Percentiles rank a stretch among this genome's conserved stretches.
Evolutionary conservation across 2,888 invertebrate species (phyloP).

Genomic region (Xestia ashworthii): DNA sequence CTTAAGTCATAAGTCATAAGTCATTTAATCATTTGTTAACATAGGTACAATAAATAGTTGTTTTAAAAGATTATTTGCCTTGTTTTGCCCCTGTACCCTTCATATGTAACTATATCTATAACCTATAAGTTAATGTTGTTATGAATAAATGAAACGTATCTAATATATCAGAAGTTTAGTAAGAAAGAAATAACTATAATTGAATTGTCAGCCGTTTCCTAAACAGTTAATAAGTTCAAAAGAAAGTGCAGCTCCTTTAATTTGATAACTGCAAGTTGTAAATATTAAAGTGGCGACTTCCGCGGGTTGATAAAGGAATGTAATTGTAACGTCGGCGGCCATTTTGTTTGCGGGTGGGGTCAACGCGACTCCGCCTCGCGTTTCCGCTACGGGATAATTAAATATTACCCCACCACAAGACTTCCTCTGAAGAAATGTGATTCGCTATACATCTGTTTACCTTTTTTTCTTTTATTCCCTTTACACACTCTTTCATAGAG

Average conservation of each 20-base stretch:
- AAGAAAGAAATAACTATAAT: neutral
- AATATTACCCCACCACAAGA: conserved; percentile 87
- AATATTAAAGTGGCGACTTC: conserved; percentile 79
- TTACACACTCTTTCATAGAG: conserved; percentile 45
- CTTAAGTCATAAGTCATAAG: too few species aligned
- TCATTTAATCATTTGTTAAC: too few species aligned
- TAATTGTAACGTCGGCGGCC: conserved; percentile 88
- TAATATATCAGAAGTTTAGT: neutral
- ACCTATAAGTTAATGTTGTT: neutral
- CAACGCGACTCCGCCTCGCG: conserved; percentile 88
- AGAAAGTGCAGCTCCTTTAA: conserved; percentile 56
- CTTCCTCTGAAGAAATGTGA: conserved; percentile 83
- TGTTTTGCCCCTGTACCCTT: too few species aligned
- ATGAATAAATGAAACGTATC: neutral
- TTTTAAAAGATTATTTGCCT: too few species aligned
- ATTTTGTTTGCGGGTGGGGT: conserved; percentile 90
- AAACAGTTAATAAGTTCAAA: conserved; percentile 21
- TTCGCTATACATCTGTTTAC: conserved; percentile 76
- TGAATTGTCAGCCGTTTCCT: conserved; percentile 15
- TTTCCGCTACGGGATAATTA: conserved; percentile 89
- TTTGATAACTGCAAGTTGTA: conserved; percentile 71
- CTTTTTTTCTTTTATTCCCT: conserved; percentile 67
- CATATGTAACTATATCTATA: too few species aligned
- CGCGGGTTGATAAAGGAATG: conserved; percentile 80
- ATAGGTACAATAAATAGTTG: too few species aligned